Percentiles rank a stretch among this genome's conserved stretches.
phyloP scores from a whole-genome alignment of 2,797 vertebrate species.

The Serranus cabrilla region DNA sequence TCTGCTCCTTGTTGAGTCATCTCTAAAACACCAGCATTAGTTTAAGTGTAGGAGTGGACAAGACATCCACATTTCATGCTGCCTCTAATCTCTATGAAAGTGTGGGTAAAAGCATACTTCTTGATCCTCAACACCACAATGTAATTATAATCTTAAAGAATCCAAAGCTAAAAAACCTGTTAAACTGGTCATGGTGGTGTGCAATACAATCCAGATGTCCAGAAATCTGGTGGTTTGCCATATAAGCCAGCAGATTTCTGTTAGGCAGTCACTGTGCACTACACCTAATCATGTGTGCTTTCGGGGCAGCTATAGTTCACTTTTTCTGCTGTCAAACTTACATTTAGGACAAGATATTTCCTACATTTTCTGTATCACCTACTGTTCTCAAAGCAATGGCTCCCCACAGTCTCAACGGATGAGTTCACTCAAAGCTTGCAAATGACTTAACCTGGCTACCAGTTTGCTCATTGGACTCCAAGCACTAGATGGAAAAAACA shows the following conservation, averaged over 20 bases:
- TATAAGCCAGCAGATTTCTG: constrained; percentile 9
- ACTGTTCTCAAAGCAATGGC: constrained; percentile 34
- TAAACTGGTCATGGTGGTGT: constrained; percentile 5
- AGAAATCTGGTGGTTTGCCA: constrained; percentile 16
- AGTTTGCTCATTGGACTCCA: constrained; percentile 40
- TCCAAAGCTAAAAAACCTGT: constrained; percentile 36
- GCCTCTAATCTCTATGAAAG: constrained; percentile 22
- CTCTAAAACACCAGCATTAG: constrained; percentile 22
- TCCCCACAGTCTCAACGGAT: constrained; percentile 46
- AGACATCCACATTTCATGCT: constrained; percentile 5
- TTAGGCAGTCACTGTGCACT: constrained; percentile 13
- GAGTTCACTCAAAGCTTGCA: constrained; percentile 43
- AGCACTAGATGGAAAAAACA: constrained; percentile 62
- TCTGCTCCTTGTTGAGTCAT: constrained; percentile 6
- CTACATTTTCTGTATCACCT: constrained; percentile 26
- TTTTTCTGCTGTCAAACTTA: constrained; percentile 18
- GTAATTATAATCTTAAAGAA: constrained; percentile 23
- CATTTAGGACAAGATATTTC: constrained; percentile 5
- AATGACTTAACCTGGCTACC: constrained; percentile 63
- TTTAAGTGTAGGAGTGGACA: neutral
- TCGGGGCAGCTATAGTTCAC: constrained; percentile 24
- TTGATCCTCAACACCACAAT: constrained; percentile 3
- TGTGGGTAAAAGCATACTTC: neutral
- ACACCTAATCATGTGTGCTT: constrained; percentile 5
- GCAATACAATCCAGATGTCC: constrained; percentile 17